Evolutionary conservation across 2,888 invertebrate genomes (phyloP), one percentile per base, ranked within the genome.

Genomic region (Eremobia ochroleuca): DNA sequence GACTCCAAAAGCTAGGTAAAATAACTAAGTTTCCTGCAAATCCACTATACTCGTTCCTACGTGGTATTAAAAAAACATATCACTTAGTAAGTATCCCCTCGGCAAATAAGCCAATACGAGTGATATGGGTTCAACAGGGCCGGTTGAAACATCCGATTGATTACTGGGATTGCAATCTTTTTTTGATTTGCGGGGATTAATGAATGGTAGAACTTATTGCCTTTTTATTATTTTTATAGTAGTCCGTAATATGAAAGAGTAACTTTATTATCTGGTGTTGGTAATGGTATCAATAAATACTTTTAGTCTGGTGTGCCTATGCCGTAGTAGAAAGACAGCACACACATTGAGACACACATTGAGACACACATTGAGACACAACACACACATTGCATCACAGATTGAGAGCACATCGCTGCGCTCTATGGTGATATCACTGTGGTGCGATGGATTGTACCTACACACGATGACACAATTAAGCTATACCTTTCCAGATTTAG

Each of bases 1-100:
- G 43, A 71, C 70, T 81, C 65, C 49, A 69, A 82, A 82, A 76
- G 76, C 79, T 77, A 79, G 77, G 83, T 84, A 90, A 87, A 90
- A 89, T 79, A 49, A 71, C 78, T 82, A 66, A 85, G 83, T 80
- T 85, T 73, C 76, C 75, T 68, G 70, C 72, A 68, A 82, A 82
- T 74, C 64, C 67, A 64, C 76, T 80, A 73, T 80, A 64, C 9
- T 55, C 37, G 9, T 31, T 52, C 58, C 25, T 49, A 66, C 21
- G n/a, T 66, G 65, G 66, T 65, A 76, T 72, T 76, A 79, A 81
- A 79, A 81, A 66, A 79, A 76, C 79, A 74, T 72, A 70, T 37
- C 61, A 59, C 65, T 73, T 34, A 49, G n/a, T 70, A 25, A 46
- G 31, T 67, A 70, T 70, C 73, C 75, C 58, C 72, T 73, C 34